Conservation (phyloP, 2,888 invertebrate species). For the Drosophila neonasuta region DNA sequence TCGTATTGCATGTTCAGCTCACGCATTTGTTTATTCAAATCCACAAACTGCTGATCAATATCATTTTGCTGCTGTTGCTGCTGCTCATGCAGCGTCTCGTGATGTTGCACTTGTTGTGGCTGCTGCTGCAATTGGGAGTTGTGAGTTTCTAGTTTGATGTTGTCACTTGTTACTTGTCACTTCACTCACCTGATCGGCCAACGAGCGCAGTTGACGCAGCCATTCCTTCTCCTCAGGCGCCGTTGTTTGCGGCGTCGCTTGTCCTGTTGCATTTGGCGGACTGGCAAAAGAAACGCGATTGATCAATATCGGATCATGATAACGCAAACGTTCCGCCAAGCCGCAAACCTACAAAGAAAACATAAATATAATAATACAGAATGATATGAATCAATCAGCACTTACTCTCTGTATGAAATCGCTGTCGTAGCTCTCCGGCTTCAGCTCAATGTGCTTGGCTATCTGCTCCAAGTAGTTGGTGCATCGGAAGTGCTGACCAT, state of each 20-base stretch:
- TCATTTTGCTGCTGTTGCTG: constrained; percentile 54
- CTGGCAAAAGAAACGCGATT: constrained; percentile 68
- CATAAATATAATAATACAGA: neutral
- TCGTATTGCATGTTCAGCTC: constrained; percentile 81
- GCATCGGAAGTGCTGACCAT: constrained; percentile 88
- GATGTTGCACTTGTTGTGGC: constrained; percentile 35
- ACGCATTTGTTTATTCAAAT: constrained; percentile 81
- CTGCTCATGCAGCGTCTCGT: constrained; percentile 53
- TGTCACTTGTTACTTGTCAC: too few species aligned
- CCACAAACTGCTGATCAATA: constrained; percentile 81
- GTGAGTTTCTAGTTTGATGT: too few species aligned
- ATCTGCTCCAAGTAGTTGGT: constrained; percentile 90
- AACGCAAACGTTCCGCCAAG: constrained; percentile 86
- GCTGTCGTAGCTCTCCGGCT: constrained; percentile 54
- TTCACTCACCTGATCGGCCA: constrained; percentile 62
- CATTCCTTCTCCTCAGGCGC: constrained; percentile 79
- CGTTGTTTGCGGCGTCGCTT: constrained; percentile 37
- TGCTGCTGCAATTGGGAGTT: constrained; percentile 28
- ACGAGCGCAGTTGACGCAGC: constrained; percentile 79
- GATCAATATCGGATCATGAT: constrained; percentile 85
- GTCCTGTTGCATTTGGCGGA: constrained; percentile 52
- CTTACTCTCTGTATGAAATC: constrained; percentile 66
- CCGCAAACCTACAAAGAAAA: constrained; percentile 80
- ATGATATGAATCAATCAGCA: neutral
- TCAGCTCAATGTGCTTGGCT: constrained; percentile 85